These are phyloP conservation scores for Pediacus dermestoides DNA, from an alignment of 2,888 invertebrate species.

Conservation along the genomic window DNA sequence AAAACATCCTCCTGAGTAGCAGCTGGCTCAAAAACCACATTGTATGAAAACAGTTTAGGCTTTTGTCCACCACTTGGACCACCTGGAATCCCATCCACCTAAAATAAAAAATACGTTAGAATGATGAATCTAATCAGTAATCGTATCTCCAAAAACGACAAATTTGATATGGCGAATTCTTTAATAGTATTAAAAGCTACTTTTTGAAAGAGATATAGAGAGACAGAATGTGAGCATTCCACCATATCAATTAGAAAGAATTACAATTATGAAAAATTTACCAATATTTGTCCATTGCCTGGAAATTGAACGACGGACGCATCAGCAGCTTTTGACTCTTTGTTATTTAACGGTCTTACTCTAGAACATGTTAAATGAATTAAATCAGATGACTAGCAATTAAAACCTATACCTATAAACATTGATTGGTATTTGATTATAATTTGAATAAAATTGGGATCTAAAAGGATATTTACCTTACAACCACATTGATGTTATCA, in stretches of 20 bases:
- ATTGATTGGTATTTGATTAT: not conserved
- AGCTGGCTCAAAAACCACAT: conserved; percentile 90
- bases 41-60: conserved; percentile 87
- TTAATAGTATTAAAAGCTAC: conserved; percentile 5
- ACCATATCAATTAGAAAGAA: too few relatives aligned
- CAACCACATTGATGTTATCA: conserved; percentile 86
- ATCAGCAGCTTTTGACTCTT: conserved; percentile 69
- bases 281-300: conserved; percentile 81
- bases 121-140: too few relatives aligned
- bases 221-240: conserved; percentile 6
- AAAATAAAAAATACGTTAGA: too few relatives aligned
- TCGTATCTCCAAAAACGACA: too few relatives aligned
- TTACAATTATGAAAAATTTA: conserved; percentile 28
- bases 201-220: not conserved
- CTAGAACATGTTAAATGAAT: conserved; percentile 57
- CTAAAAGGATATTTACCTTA: conserved; percentile 58
- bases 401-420: too few relatives aligned
- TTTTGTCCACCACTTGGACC: conserved; percentile 61
- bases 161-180: not conserved
- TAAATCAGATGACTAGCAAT: too few relatives aligned
- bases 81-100: conserved; percentile 53
- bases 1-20: conserved; percentile 82
- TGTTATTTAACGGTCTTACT: conserved; percentile 76
- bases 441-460: conserved; percentile 7
- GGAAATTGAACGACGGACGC: conserved; percentile 76